Conservation (phyloP, 2,888 invertebrate genomes). For the Philaethria dido region DNA sequence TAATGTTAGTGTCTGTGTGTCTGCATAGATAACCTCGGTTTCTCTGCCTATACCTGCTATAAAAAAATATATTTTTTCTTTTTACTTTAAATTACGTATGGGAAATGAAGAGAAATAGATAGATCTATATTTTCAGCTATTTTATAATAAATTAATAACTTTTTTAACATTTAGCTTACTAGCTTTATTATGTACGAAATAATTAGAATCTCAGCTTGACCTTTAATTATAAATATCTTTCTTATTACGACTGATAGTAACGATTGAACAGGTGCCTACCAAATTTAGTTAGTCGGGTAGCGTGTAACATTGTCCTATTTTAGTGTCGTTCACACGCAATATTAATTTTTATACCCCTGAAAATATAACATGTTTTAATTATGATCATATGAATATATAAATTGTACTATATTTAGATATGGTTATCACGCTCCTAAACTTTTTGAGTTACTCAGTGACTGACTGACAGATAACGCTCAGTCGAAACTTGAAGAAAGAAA, state of each 20-base stretch:
- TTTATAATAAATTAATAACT: too few species aligned
- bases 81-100: too few species aligned
- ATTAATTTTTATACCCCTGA: constrained; percentile 6
- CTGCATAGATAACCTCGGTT: too few species aligned
- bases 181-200: neutral
- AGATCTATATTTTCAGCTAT: too few species aligned
- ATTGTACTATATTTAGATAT: neutral
- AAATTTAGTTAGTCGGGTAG: constrained; percentile 5
- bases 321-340: constrained; percentile 8
- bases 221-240: constrained; percentile 8
- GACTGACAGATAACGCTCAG: too few species aligned
- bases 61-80: too few species aligned
- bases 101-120: too few species aligned
- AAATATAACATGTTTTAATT: neutral
- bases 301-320: constrained; percentile 15
- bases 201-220: neutral
- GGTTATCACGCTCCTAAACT: too few species aligned
- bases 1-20: too few species aligned
- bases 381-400: neutral
- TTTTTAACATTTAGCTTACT: neutral
- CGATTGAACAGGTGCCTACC: constrained; percentile 12
- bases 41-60: too few species aligned
- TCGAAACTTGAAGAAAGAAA: too few species aligned
- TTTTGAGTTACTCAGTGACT: too few species aligned
- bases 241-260: neutral